phyloP scores from a whole-genome alignment of 2,888 invertebrate species.

The Calameuta idolon region DNA sequence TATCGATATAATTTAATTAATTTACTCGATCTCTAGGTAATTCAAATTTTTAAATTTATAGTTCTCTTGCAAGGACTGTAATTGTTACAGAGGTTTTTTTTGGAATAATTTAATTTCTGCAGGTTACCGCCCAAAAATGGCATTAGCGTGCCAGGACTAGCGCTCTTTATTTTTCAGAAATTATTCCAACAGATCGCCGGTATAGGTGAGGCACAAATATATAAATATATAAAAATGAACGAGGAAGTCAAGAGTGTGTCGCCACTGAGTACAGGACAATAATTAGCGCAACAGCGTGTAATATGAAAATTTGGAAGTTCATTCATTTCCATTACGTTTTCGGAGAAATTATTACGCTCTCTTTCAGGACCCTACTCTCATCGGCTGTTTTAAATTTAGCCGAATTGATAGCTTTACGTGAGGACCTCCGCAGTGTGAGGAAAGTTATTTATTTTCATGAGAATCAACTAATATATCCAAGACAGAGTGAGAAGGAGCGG shows the following conservation, averaged over 20 bases:
- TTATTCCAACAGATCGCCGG: constrained; percentile 70
- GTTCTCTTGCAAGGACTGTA: not conserved
- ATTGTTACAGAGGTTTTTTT: constrained; percentile 53
- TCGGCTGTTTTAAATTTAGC: constrained; percentile 79
- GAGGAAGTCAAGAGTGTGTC: too few species aligned
- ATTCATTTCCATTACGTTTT: not conserved
- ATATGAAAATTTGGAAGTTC: not conserved
- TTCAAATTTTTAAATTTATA: not conserved
- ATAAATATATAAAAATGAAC: not conserved
- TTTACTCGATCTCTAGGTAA: not conserved
- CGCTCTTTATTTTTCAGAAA: constrained; percentile 73
- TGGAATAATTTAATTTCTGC: constrained; percentile 66
- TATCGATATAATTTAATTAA: not conserved
- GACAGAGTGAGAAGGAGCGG: constrained; percentile 73
- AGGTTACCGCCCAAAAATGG: constrained; percentile 79
- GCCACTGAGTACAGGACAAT: not conserved
- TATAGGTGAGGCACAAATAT: constrained; percentile 44
- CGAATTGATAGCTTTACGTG: constrained; percentile 76
- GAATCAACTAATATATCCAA: constrained; percentile 81
- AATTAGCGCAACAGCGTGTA: not conserved
- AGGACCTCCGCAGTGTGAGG: constrained; percentile 71
- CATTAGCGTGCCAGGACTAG: constrained; percentile 81
- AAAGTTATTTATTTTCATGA: constrained; percentile 84
- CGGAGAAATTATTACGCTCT: not conserved
- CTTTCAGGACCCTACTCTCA: constrained; percentile 71